Base-by-base conservation (phyloP, 2,888 invertebrate genomes). In the Synanthedon andrenaeformis region DNA sequence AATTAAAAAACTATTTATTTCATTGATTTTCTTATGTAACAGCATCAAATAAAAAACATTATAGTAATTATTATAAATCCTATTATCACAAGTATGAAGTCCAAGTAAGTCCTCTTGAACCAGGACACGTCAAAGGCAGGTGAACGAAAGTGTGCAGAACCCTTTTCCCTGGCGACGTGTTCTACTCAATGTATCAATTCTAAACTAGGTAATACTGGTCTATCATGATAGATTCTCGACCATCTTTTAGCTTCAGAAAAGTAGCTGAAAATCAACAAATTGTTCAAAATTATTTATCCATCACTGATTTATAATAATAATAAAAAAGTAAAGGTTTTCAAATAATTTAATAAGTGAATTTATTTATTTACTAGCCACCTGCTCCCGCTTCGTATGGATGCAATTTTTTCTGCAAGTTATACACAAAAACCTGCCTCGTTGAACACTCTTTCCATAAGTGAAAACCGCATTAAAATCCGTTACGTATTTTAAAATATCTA, bases 101-200 rank as follows among this genome's bases (percentile, higher is more conserved):
- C 57, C 3, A 57, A 48, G n/a, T 54, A 57, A 0, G 51, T 51
- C 41, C 54, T 56, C 12, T 56, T 55, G 19, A 55, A 53, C 28
- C 41, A 42, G 1, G 57, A 53, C 19, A 53, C 53, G 41, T 53
- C 42, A 28, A 59, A 56, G 1, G 56, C 57, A 17, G 57, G 56
- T 8, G 59, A 59, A 14, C 56, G 53, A 0, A 59, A 54, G 52
- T 58, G 53, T 12, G 53, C 41, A n/a, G 57, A 56, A 1, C 59
- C 59, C 10, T 51, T 41, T 3, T 51, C 54, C 4, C 17, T 48
- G 5, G 54, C 45, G 10, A 57, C 58, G 23, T 58, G 58, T 35
- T 58, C 55, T 10, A 59, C 54, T 57, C 59, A 59, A 14, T 56
- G 57, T 41, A 57, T 56, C 49, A 59, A 41, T 42, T 58, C 59